Conservation (phyloP, 2,888 invertebrate genomes). For the Rhamphomyia laevipes region DNA sequence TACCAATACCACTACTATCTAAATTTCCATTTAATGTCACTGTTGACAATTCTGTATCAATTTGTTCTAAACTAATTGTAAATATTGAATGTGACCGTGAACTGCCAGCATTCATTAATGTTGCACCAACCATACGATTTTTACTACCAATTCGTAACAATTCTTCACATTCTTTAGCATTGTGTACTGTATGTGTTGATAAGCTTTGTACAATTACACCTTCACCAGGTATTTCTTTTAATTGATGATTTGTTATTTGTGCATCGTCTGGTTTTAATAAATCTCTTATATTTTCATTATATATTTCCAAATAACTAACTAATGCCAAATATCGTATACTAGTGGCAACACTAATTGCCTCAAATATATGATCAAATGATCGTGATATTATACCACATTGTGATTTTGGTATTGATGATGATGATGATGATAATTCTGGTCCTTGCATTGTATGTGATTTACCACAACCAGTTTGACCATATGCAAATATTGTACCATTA, state of each 20-base stretch:
- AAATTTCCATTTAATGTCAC: constrained; percentile 2
- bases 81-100: constrained; percentile 83
- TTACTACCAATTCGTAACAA: constrained; percentile 65
- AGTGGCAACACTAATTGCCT: constrained; percentile 63
- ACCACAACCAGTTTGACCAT: constrained; percentile 87
- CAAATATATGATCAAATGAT: constrained; percentile 81
- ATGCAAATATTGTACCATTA: constrained; percentile 87
- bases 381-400: constrained; percentile 56
- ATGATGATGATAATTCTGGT: constrained; percentile 7
- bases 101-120: constrained; percentile 78
- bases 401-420: background rate
- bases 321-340: constrained; percentile 50
- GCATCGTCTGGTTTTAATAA: constrained; percentile 53
- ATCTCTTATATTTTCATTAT: constrained; percentile 89
- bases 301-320: constrained; percentile 72
- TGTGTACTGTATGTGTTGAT: constrained; percentile 64
- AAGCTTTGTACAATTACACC: constrained; percentile 46
- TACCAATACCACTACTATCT: constrained; percentile 1
- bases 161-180: constrained; percentile 62
- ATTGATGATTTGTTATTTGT: constrained; percentile 15
- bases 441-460: constrained; percentile 89
- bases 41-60: constrained; percentile 35
- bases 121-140: constrained; percentile 71
- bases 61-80: constrained; percentile 72
- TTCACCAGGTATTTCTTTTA: constrained; percentile 43